phyloP scores from a whole-genome alignment of 2,888 invertebrate species.

The Lycocerus yunnanus region DNA sequence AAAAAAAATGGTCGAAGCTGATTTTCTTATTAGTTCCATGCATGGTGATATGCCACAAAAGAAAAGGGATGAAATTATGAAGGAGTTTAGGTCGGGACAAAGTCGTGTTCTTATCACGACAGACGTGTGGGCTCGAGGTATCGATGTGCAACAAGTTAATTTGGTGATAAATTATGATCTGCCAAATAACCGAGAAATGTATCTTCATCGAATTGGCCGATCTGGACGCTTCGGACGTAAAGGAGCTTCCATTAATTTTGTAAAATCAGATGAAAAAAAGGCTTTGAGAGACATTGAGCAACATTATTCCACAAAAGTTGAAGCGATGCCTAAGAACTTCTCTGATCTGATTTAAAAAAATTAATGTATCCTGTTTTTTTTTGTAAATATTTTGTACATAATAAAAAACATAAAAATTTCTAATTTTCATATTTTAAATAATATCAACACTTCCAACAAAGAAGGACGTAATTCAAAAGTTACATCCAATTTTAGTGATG shows the following conservation, averaged over 20 bases:
- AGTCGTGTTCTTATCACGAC: conserved; percentile 96
- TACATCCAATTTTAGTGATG: no score
- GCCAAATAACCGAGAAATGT: conserved; percentile 98
- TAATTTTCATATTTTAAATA: no score
- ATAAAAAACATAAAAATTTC: not conserved
- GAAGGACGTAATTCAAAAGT: no score
- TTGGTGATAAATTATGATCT: conserved; percentile 99
- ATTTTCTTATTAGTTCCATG: conserved; percentile 99
- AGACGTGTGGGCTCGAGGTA: conserved; percentile 99
- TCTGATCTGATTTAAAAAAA: conserved; percentile 79
- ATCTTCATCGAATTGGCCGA: conserved; percentile 98
- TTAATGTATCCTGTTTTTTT: not conserved
- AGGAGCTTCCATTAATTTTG: conserved; percentile 99
- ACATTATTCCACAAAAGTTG: conserved; percentile 99
- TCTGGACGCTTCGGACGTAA: conserved; percentile 98
- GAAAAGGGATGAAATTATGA: conserved; percentile 98
- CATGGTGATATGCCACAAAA: conserved; percentile 98
- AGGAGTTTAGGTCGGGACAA: conserved; percentile 94
- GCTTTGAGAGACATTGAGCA: conserved; percentile 99
- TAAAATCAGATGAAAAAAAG: conserved; percentile 98
- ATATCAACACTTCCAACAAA: no score
- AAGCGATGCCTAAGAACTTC: conserved; percentile 99
- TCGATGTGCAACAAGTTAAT: conserved; percentile 99
- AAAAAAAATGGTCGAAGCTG: conserved; percentile 98
- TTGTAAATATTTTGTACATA: not conserved